These are phyloP conservation scores for Acrocephalus scirpaceus DNA, from an alignment of 2,797 vertebrate species.

Conservation along the genomic window DNA sequence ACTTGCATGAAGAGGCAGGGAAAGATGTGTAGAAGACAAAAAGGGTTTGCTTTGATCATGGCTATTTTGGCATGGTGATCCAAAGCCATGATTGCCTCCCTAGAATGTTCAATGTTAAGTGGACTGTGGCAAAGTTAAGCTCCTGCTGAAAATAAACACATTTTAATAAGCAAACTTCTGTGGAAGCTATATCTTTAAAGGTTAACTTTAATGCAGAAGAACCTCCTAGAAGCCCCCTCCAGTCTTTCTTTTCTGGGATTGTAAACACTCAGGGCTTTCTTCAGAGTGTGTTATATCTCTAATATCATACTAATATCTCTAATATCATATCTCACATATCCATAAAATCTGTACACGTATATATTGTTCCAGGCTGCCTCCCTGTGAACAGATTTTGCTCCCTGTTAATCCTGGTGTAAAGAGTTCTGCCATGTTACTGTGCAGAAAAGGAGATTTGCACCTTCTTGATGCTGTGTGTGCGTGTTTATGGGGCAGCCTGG, in stretches of 20 bases:
- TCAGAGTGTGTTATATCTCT: background rate
- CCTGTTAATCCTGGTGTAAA: background rate
- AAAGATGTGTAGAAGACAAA: background rate
- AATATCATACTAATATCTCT: background rate
- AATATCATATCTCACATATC: background rate
- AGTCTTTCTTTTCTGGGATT: background rate
- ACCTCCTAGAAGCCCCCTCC: background rate
- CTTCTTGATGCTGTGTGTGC: background rate
- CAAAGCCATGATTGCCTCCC: background rate
- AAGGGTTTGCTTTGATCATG: background rate
- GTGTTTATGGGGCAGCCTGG: background rate
- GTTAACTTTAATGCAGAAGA: background rate
- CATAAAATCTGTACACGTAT: background rate
- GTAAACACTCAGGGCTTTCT: background rate
- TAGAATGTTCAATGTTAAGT: background rate
- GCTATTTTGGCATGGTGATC: background rate
- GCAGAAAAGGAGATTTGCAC: background rate
- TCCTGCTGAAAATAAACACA: background rate
- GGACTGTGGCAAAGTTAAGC: background rate
- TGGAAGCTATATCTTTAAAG: background rate
- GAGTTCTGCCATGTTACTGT: background rate
- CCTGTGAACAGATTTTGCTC: background rate
- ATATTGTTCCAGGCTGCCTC: background rate
- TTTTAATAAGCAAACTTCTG: background rate
- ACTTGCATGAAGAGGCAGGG: background rate